A percentile compares a stretch with the other conserved stretches of the same genome.
phyloP scores from a whole-genome alignment of 2,113 vertebrate species.

The Megalops atlanticus region DNA sequence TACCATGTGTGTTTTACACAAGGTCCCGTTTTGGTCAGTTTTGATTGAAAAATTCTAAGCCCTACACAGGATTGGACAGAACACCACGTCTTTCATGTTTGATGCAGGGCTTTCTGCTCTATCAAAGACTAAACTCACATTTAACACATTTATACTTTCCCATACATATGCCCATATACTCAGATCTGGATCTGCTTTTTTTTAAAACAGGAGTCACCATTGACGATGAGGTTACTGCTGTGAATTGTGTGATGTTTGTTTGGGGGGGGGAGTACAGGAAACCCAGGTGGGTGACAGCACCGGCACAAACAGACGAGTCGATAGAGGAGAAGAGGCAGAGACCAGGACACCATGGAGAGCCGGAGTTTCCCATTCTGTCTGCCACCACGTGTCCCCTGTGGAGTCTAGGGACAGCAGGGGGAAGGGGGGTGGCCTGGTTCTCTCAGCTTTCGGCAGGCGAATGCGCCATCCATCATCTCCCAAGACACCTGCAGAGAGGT shows the following conservation, averaged over 20 bases:
- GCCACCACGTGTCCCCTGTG: not conserved
- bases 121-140: too few species aligned
- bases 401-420: not conserved
- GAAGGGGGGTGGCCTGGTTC: not conserved
- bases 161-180: not conserved
- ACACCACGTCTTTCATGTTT: not conserved
- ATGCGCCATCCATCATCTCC: too few species aligned
- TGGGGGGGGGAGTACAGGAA: too few species aligned
- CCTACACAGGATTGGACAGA: not conserved
- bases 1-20: not conserved
- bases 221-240: not conserved
- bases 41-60: not conserved
- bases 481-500: too few species aligned
- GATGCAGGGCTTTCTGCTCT: not conserved
- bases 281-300: too few species aligned
- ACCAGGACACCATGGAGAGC: not conserved
- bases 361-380: not conserved
- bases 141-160: not conserved
- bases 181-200: not conserved
- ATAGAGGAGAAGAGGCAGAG: not conserved
- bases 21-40: not conserved
- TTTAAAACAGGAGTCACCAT: not conserved
- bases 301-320: not conserved
- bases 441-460: not conserved
- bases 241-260: not conserved